Base-by-base conservation (phyloP, 2,888 invertebrate species). In the Epinotia brunnichana region DNA sequence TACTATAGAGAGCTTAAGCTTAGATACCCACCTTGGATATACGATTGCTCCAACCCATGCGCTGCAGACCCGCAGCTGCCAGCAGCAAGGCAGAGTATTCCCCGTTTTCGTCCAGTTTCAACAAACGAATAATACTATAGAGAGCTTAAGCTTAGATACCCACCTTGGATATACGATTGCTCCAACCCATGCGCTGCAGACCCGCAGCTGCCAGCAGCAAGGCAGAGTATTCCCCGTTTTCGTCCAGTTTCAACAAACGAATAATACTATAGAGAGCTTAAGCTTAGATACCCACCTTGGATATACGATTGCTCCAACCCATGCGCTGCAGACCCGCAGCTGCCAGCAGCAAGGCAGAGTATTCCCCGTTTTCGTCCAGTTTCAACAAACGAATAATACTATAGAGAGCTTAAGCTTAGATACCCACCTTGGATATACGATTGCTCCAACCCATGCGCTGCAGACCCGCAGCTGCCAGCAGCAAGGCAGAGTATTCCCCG, bases 181-280 rank as follows among this genome's bases (percentile, higher is more conserved):
- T 91, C 97, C 98, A 98, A 0, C 97, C 97, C 97, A 99, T 97
- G 77, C 99, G 93, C 74, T 95, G 94, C 53, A 99, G 90, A 0
- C 99, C 99, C 44, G 99, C 98, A 75, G 95, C 95, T 2, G 99
- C 99, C 70, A 99, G 94, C 77, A 99, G 94, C 73, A 99, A 95
- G 0, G 97, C 99, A 0, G 87, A 77, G 78, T 91, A 91, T 9
- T 82, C 81, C 0, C 76, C 78, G 0, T 76, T 74, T 0, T 86
- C 82, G 78, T 92, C 90, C 74, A 99, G 89, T 87, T 99, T 99
- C 75, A 95, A 95, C 64, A 99, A 93, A 71, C 99, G 94, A 0
- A n/a, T n/a, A n/a, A n/a, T n/a, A n/a, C n/a, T n/a, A n/a, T n/a
- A n/a, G n/a, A n/a, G n/a, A n/a, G n/a, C n/a, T n/a, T n/a, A n/a